These are phyloP conservation scores for Haliclona indistincta DNA, from an alignment of 37 sponge, comb jelly and placozoan genomes.

Conservation along the genomic window DNA sequence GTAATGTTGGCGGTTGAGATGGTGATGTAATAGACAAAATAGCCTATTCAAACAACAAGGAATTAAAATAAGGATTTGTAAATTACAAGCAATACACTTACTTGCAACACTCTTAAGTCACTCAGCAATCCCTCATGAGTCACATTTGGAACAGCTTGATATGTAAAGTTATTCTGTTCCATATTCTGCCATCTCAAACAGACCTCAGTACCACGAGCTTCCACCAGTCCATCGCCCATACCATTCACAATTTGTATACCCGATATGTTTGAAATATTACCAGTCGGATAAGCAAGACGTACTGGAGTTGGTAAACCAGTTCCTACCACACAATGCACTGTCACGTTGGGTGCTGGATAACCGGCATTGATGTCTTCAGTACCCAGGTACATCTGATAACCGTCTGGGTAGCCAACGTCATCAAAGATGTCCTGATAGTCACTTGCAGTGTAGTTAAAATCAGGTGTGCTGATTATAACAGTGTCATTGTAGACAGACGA, in stretches of 20 bases:
- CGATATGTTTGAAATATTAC: conserved; percentile 77
- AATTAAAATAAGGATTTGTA: too few relatives aligned
- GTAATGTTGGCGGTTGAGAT: too few relatives aligned
- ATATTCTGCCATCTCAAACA: conserved; percentile 66
- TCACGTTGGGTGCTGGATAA: conserved; percentile 71
- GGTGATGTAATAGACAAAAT: too few relatives aligned
- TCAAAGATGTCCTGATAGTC: conserved; percentile 75
- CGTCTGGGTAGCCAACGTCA: conserved; percentile 51
- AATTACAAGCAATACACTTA: too few relatives aligned
- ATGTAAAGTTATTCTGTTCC: too few relatives aligned
- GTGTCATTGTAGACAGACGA: conserved; percentile 32
- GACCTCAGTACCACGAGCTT: conserved; percentile 43
- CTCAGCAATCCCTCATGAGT: too few relatives aligned
- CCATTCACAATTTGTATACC: conserved; percentile 16
- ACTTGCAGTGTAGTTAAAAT: conserved; percentile 73
- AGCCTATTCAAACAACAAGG: too few relatives aligned
- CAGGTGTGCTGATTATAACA: conserved; percentile 44
- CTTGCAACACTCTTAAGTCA: too few relatives aligned
- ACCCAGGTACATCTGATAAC: conserved; percentile 63
- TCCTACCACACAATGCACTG: conserved; percentile 77
- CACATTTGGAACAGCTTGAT: too few relatives aligned
- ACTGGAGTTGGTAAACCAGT: conserved; percentile 47
- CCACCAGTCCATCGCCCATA: conserved; percentile 77
- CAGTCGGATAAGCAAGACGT: conserved; percentile 8
- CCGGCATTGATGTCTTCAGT: conserved; percentile 32